A percentile compares a stretch with the other conserved stretches of the same genome.
phyloP scores from a whole-genome alignment of 2,113 vertebrate genomes.

The Rhabdomys dilectus region DNA sequence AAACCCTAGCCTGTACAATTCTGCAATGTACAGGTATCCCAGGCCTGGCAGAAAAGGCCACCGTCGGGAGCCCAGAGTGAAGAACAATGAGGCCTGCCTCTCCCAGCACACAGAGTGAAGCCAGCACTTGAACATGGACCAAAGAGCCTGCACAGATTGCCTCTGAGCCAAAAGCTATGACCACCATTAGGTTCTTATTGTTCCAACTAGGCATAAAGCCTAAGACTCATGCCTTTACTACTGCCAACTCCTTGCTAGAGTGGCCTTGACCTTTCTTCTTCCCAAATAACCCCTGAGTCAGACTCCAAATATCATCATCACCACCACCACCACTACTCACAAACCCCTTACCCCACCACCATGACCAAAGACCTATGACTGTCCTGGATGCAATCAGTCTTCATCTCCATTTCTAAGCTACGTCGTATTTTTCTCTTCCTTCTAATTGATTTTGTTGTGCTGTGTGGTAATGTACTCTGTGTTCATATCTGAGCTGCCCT shows the following conservation, averaged over 20 bases:
- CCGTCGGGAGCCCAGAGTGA: too few species aligned
- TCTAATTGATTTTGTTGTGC: slow-evolving; percentile 35
- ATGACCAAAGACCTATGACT: background rate
- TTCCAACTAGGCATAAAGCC: background rate
- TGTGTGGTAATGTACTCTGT: slow-evolving; percentile 39
- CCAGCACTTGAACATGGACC: background rate
- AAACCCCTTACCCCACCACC: too few species aligned
- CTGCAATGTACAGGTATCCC: background rate
- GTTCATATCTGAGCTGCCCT: background rate
- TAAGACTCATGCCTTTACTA: background rate
- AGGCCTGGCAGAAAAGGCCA: background rate
- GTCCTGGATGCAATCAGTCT: background rate
- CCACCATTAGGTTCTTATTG: slow-evolving; percentile 34
- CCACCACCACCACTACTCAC: too few species aligned
- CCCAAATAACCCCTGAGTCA: background rate
- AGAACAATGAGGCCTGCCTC: background rate
- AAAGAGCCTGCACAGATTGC: background rate
- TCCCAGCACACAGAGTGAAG: background rate
- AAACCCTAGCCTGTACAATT: background rate
- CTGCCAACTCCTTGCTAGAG: background rate
- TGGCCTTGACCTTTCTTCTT: background rate
- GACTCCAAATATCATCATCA: slow-evolving; percentile 2
- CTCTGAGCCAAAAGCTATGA: background rate
- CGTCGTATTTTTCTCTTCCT: background rate
- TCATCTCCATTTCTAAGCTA: background rate